Base-by-base conservation (phyloP, 37 sponge, comb jelly and placozoan species). In the Spongilla lacustris region DNA sequence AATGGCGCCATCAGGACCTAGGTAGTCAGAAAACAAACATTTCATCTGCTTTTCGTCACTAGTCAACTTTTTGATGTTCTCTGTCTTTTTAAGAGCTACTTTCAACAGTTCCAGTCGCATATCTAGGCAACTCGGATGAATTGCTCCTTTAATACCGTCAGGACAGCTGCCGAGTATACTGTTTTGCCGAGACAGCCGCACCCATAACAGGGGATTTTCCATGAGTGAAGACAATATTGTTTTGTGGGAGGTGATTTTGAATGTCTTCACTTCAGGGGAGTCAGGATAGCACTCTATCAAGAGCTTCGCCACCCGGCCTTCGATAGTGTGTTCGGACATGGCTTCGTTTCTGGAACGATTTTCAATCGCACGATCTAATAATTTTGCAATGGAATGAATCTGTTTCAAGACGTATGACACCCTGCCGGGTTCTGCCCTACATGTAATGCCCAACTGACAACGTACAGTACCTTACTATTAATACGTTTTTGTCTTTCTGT, bases 131-230 rank as follows among this genome's bases (percentile, higher is more conserved):
- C 1, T 58, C 58, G 58, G 58, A 58, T 58, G 12, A 58, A 74
- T 74, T 3, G 33, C 75, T 34, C 35, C 32, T 10, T 21, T 27
- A 3, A 30, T 74, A 24, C 6, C 41, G 41, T 27, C 13, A 36
- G 35, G 75, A 8, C 14, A 31, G 33, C 75, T 74, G 32, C 35
- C 26, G 78, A 78, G 50, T 29, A 26, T 21, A 29, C 49, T 28
- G 78, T 27, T 48, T 24, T 21, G 78, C 32, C 9, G 78, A 21
- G 25, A 29, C 26, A 77, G 78, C 26, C 49, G 78, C 41, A 77
- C 28, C 78, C 78, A 77, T 19, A 77, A 25, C 25, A 77, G 50
- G 24, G 78, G 78, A 49, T 77, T 66, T 49, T 4, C 49, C 9
- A 41, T 26, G 4, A 36, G 22, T 17, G 22, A 22, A 36, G 31